A percentile compares a stretch with the other conserved stretches of the same genome.
Conservation (phyloP, 2,113 vertebrate genomes). For the Leucosticte australis region DNA sequence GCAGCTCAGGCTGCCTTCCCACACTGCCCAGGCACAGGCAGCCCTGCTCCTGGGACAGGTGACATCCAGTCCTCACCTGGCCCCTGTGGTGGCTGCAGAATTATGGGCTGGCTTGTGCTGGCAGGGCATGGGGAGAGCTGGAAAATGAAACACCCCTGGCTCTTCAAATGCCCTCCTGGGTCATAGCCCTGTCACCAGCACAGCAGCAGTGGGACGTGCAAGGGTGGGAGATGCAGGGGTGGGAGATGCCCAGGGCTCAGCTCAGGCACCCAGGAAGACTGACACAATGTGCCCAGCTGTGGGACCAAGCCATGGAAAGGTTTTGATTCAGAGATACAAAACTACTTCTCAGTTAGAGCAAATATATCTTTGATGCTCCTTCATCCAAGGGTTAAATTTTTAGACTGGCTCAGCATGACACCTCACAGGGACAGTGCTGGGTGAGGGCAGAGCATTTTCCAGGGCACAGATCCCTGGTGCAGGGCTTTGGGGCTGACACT, state of each 20-base stretch:
- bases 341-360: neutral
- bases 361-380: neutral
- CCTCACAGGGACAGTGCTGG: neutral
- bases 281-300: neutral
- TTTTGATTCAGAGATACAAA: neutral
- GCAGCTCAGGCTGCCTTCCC: neutral
- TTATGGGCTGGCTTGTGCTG: neutral
- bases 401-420: neutral
- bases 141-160: neutral
- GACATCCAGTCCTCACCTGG: neutral
- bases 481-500: neutral
- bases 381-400: neutral
- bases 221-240: neutral
- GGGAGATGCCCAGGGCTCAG: neutral
- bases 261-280: neutral
- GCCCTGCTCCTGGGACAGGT: too few species aligned
- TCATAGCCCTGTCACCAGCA: neutral
- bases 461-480: neutral
- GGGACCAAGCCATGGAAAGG: neutral
- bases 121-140: accelerated
- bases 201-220: neutral
- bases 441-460: neutral
- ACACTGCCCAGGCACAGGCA: accelerated
- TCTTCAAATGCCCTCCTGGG: neutral
- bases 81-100: neutral